Conservation (phyloP, 2,797 vertebrate genomes). For the Tympanoctomys barrerae region DNA sequence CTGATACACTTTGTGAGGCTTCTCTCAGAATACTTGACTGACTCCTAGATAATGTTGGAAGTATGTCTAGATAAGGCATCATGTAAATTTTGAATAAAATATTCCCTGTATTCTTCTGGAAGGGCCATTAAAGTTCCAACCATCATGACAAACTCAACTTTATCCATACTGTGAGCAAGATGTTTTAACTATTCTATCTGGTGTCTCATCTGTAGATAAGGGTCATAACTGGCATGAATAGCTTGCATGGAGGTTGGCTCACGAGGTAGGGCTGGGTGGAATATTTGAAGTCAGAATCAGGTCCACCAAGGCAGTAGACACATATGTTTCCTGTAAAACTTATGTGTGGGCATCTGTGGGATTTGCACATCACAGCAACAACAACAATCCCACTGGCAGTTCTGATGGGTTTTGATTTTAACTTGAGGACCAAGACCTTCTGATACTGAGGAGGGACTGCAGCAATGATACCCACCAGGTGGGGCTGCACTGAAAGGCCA, state of each 20-base stretch:
- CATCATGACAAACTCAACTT: conserved; percentile 99
- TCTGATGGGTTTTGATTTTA: conserved; percentile 97
- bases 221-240: no score
- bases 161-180: conserved; percentile 98
- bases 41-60: conserved; percentile 95
- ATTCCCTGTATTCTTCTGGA: conserved; percentile 96
- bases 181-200: conserved; percentile 93
- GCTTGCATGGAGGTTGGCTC: no score
- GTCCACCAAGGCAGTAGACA: no score
- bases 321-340: no score
- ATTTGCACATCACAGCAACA: no score
- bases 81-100: conserved; percentile 97
- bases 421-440: conserved; percentile 94
- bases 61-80: conserved; percentile 97
- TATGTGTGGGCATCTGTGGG: no score
- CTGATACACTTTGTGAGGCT: conserved; percentile 96
- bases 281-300: no score
- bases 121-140: conserved; percentile 98
- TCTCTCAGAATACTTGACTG: conserved; percentile 96
- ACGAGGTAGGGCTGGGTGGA: no score
- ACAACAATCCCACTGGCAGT: conserved; percentile 93
- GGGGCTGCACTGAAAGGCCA: conserved; percentile 94
- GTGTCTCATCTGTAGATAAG: no score
- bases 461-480: conserved; percentile 97
- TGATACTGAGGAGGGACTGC: conserved; percentile 96